Percentiles rank a stretch among this genome's conserved stretches.
Conservation (phyloP, 1,140 invertebrate species). For the Uloborus diversus region DNA sequence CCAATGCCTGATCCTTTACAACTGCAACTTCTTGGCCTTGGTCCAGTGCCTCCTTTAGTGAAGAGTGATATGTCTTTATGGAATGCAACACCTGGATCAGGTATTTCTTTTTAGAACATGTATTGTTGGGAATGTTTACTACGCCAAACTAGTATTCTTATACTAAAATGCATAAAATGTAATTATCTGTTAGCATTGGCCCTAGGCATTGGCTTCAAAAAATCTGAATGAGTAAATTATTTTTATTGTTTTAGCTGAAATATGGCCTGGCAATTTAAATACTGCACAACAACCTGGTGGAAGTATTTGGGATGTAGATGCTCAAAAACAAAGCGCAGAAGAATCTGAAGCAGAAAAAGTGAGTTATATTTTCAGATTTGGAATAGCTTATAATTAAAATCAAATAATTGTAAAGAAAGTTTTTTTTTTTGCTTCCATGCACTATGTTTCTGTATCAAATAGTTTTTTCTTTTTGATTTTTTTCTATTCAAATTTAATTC, state of each 20-base stretch:
- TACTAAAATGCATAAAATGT: neutral
- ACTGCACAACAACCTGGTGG: constrained; percentile 5
- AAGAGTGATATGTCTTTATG: constrained; percentile 27
- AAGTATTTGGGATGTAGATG: constrained; percentile 57
- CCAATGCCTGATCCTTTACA: constrained; percentile 2
- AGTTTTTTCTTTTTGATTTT: neutral
- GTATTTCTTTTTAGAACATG: neutral
- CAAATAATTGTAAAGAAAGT: too few relatives aligned
- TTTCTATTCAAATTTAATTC: neutral
- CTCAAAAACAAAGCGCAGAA: constrained; percentile 16
- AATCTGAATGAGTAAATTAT: constrained; percentile 10
- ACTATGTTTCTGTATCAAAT: too few relatives aligned
- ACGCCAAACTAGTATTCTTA: neutral
- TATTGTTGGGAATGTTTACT: neutral
- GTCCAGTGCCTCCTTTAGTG: constrained; percentile 20
- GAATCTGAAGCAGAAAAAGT: constrained; percentile 27
- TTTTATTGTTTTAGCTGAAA: neutral
- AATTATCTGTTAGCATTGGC: neutral
- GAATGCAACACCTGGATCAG: constrained; percentile 4
- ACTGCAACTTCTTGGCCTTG: constrained; percentile 24
- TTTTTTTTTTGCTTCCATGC: too few relatives aligned
- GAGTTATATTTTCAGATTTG: neutral
- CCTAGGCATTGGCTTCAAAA: neutral
- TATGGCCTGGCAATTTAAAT: constrained; percentile 36
- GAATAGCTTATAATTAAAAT: neutral